Evolutionary conservation across 1,140 invertebrate genomes (phyloP).

Genomic region (Bicyclus anynana): DNA sequence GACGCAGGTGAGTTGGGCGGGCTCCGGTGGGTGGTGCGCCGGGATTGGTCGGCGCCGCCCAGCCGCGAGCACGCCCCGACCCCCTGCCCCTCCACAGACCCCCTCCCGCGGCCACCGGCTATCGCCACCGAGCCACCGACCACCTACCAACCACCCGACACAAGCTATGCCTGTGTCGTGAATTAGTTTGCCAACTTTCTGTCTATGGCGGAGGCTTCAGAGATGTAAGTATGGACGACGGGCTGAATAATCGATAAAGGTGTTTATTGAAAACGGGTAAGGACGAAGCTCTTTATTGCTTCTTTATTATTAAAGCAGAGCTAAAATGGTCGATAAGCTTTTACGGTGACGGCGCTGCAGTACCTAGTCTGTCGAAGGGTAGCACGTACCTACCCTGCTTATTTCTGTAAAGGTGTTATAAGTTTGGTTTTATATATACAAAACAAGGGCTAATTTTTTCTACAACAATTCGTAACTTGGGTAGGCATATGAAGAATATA

Average conservation of each 20-base stretch:
- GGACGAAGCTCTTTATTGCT: conserved; percentile 71
- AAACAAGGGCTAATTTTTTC: too few relatives aligned
- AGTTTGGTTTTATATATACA: too few relatives aligned
- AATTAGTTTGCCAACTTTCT: conserved; percentile 76
- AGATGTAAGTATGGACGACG: conserved; percentile 74
- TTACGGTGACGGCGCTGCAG: neutral
- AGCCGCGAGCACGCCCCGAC: conserved; percentile 57
- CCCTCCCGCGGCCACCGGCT: conserved; percentile 57
- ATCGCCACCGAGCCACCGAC: conserved; percentile 56
- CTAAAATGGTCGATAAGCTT: conserved; percentile 9
- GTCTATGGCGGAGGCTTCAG: conserved; percentile 71
- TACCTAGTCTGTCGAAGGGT: neutral
- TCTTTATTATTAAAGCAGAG: conserved; percentile 68
- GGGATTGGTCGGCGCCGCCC: conserved; percentile 71
- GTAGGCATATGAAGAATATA: too few relatives aligned
- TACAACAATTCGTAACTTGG: too few relatives aligned
- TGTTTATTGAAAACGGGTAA: conserved; percentile 77
- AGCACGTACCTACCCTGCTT: too few relatives aligned
- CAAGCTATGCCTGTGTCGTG: conserved; percentile 74
- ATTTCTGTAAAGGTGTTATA: too few relatives aligned
- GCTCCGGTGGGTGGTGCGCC: conserved; percentile 52
- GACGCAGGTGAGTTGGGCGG: conserved; percentile 72
- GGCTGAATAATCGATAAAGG: conserved; percentile 76
- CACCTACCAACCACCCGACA: conserved; percentile 60
- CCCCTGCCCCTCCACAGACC: conserved; percentile 23